A percentile compares a stretch with the other conserved stretches of the same genome.
phyloP scores from a whole-genome alignment of 2,888 invertebrate species.

The Ophioninae sp. region DNA sequence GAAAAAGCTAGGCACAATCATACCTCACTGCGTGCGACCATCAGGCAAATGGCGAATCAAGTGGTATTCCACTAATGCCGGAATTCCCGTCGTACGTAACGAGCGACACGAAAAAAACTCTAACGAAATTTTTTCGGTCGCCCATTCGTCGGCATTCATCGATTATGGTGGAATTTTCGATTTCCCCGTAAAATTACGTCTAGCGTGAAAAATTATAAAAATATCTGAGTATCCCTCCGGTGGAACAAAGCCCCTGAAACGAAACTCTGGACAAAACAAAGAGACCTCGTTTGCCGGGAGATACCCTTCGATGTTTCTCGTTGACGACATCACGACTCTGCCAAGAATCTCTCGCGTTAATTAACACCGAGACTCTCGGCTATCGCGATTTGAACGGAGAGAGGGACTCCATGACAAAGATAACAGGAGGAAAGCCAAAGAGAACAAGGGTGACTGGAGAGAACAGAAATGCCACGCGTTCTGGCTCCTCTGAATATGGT shows the following conservation, averaged over 20 bases:
- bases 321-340: constrained; percentile 33
- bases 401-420: constrained; percentile 72
- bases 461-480: constrained; percentile 54
- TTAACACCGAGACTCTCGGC: constrained; percentile 46
- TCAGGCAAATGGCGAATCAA: background rate
- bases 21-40: background rate
- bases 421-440: constrained; percentile 69
- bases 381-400: constrained; percentile 56
- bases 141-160: background rate
- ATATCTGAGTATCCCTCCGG: background rate
- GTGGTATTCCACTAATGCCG: background rate
- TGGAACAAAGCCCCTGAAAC: background rate
- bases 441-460: constrained; percentile 48
- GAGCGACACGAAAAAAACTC: background rate
- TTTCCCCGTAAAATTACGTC: background rate
- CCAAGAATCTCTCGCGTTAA: constrained; percentile 54
- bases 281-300: background rate
- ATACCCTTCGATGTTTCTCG: constrained; percentile 24
- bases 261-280: background rate
- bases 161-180: background rate
- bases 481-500: constrained; percentile 38
- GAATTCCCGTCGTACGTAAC: background rate
- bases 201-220: background rate
- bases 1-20: background rate
- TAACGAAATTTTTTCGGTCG: background rate